Evolutionary conservation across 2,888 invertebrate species (phyloP).

Genomic region (Tetropium fuscum): DNA sequence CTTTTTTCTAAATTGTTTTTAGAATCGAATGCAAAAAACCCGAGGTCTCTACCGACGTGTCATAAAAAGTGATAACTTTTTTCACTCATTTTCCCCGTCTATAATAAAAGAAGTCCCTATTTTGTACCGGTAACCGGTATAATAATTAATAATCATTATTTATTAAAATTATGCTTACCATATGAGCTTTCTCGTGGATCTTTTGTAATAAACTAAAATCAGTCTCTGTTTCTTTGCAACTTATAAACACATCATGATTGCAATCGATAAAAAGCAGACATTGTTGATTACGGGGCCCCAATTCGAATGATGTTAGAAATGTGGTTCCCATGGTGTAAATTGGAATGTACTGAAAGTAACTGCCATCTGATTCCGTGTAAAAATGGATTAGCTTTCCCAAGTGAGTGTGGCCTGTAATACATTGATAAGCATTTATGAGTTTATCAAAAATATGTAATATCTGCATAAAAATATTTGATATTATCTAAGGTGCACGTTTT

Average conservation of each 20-base stretch:
- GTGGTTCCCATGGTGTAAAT: conserved; percentile 49
- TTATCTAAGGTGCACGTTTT: neutral
- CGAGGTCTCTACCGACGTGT: too few relatives aligned
- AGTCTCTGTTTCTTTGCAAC: conserved; percentile 28
- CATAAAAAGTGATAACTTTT: too few relatives aligned
- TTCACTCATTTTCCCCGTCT: too few relatives aligned
- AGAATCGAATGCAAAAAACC: too few relatives aligned
- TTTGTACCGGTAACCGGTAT: too few relatives aligned
- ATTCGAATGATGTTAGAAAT: conserved; percentile 45
- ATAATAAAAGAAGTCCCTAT: too few relatives aligned
- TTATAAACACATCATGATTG: conserved; percentile 31
- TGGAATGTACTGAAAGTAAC: conserved; percentile 19
- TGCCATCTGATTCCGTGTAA: conserved; percentile 5
- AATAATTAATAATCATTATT: neutral
- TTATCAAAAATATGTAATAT: too few relatives aligned
- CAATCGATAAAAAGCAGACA: conserved; percentile 48
- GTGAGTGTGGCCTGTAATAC: conserved; percentile 33
- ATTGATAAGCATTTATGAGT: too few relatives aligned
- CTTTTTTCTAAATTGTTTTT: too few relatives aligned
- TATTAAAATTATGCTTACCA: conserved; percentile 31
- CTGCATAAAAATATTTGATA: neutral
- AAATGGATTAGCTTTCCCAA: conserved; percentile 32
- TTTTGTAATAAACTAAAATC: conserved; percentile 32
- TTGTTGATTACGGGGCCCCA: conserved; percentile 42
- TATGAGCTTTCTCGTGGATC: conserved; percentile 32